These are phyloP conservation scores for Megalopta genalis DNA, from an alignment of 1,140 invertebrate genomes.

Conservation along the genomic window DNA sequence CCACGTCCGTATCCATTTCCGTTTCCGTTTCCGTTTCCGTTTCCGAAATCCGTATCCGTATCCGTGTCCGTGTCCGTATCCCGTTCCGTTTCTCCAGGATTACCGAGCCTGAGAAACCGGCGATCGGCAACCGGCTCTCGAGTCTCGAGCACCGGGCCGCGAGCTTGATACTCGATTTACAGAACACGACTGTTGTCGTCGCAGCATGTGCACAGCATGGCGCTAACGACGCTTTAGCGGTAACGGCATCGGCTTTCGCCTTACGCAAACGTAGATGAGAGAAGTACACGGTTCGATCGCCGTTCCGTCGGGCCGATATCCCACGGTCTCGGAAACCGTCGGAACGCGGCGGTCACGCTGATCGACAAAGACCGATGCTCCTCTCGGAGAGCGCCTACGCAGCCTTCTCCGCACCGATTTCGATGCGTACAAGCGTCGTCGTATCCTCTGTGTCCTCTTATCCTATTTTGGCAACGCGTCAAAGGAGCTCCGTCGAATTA, in stretches of 20 bases:
- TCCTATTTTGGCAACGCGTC: no score
- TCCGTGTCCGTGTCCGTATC: neutral
- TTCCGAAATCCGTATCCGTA: no score
- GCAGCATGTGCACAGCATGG: conserved; percentile 76
- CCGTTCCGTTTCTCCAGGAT: neutral
- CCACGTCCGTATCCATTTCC: no score
- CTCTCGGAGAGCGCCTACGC: no score
- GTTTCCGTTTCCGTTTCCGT: no score
- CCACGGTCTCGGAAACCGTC: neutral
- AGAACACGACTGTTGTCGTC: conserved; percentile 39
- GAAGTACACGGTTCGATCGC: neutral
- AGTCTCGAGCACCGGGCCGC: conserved; percentile 15
- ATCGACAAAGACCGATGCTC: neutral
- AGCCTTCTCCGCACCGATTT: no score
- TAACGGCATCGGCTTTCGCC: conserved; percentile 47
- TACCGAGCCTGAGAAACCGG: no score
- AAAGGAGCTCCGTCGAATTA: neutral
- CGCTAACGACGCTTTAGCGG: conserved; percentile 65
- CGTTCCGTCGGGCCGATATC: neutral
- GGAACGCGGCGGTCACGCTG: conserved; percentile 2
- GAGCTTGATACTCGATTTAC: conserved; percentile 22
- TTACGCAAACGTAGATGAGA: conserved; percentile 41
- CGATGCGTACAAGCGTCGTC: no score
- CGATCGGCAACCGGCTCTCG: neutral
- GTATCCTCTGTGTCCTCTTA: no score